A percentile compares a stretch with the other conserved stretches of the same genome.
Evolutionary conservation across 64 coral and sea anemone genomes (phyloP).

Genomic region (Actinia tenebrosa): DNA sequence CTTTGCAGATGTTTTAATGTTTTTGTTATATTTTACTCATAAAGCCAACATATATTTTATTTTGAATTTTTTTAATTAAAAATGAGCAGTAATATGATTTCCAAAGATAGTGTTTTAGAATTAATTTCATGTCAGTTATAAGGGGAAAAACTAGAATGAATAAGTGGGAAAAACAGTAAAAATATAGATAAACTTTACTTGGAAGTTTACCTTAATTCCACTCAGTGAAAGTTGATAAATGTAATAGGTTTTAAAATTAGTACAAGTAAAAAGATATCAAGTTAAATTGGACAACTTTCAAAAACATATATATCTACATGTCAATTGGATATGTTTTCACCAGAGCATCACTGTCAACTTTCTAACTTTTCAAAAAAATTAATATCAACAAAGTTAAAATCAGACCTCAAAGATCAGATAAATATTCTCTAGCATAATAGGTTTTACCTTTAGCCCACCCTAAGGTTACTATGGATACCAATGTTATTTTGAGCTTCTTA

Average conservation of each 20-base stretch:
- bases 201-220: neutral
- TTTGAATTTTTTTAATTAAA: neutral
- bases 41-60: neutral
- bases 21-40: neutral
- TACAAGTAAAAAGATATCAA: neutral
- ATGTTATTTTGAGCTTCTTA: constrained; percentile 27
- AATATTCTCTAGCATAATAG: neutral
- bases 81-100: neutral
- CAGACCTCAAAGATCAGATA: neutral
- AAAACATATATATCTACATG: neutral
- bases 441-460: neutral
- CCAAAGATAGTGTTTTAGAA: neutral
- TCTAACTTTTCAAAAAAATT: neutral
- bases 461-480: constrained; percentile 7
- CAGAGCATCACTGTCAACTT: neutral
- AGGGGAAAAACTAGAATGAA: neutral
- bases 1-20: neutral
- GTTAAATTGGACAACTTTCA: neutral
- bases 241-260: neutral
- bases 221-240: neutral
- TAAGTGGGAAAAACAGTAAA: neutral
- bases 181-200: neutral
- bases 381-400: neutral
- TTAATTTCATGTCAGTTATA: neutral
- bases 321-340: neutral